Conservation (phyloP, 2,888 invertebrate genomes). For the Zygothrica quintamaculata region DNA sequence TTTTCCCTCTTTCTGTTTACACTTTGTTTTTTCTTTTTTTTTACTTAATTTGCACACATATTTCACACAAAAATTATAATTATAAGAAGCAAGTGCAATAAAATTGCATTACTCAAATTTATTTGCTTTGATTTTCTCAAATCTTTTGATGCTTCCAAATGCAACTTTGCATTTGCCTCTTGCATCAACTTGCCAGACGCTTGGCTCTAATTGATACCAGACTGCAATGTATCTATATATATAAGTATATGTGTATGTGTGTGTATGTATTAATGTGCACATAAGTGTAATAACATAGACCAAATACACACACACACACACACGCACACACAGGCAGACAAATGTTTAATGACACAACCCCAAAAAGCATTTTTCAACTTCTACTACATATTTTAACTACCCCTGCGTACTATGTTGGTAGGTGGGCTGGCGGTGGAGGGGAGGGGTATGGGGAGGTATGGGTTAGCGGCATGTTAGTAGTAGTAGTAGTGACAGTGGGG, state of each 20-base stretch:
- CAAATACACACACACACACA: slow-evolving; percentile 43
- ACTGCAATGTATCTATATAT: slow-evolving; percentile 10
- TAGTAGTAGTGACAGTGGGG: neutral
- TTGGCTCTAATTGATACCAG: slow-evolving; percentile 68
- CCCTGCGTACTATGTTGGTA: neutral
- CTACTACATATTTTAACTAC: too few relatives aligned
- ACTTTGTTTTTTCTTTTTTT: too few relatives aligned
- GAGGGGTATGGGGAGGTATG: too few relatives aligned
- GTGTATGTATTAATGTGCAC: slow-evolving; percentile 39
- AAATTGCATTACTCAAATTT: neutral
- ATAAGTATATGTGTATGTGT: neutral
- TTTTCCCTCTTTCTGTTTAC: too few relatives aligned
- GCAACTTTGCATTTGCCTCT: too few relatives aligned
- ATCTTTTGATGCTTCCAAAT: slow-evolving; percentile 2
- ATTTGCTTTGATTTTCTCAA: neutral
- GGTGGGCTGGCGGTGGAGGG: neutral
- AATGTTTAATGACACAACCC: slow-evolving; percentile 73
- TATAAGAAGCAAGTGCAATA: too few relatives aligned
- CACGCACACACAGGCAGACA: slow-evolving; percentile 49
- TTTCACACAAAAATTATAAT: too few relatives aligned
- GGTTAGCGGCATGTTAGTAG: too few relatives aligned
- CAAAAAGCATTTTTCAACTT: slow-evolving; percentile 1
- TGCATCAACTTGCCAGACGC: slow-evolving; percentile 3
- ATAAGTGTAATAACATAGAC: slow-evolving; percentile 65
- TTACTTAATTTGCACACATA: too few relatives aligned